Percentiles rank a stretch among this genome's conserved stretches.
Evolutionary conservation across 2,113 vertebrate genomes (phyloP).

Genomic region (Xiphophorus maculatus): DNA sequence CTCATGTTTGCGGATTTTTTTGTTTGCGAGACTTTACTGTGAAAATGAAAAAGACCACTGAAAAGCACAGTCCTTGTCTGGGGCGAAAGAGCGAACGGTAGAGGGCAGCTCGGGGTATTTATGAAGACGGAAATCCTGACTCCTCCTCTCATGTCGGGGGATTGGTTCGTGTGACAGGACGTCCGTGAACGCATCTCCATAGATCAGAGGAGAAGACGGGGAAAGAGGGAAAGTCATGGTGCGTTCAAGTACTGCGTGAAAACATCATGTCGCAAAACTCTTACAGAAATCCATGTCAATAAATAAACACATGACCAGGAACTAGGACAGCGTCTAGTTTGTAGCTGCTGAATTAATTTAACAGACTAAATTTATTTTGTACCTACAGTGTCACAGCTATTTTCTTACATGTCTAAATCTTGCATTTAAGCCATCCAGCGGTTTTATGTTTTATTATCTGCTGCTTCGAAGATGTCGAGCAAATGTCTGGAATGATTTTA

Average conservation of each 20-base stretch:
- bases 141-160: conserved; percentile 55
- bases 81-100: conserved; percentile 39
- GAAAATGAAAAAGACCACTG: background rate
- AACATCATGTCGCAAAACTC: background rate
- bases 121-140: conserved; percentile 37
- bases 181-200: conserved; percentile 52
- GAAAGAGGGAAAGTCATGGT: conserved; percentile 58
- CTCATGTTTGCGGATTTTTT: conserved; percentile 79
- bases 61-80: background rate
- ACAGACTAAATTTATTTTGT: too few species aligned
- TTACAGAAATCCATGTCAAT: background rate
- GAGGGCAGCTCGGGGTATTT: conserved; percentile 47
- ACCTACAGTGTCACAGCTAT: too few species aligned
- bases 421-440: too few species aligned
- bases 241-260: conserved; percentile 38
- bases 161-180: conserved; percentile 67
- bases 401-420: too few species aligned
- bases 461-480: background rate
- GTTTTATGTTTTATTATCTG: background rate
- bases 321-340: too few species aligned
- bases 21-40: background rate
- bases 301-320: too few species aligned
- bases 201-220: conserved; percentile 36
- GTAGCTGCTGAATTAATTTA: too few species aligned
- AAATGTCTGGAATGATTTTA: too few species aligned